These are phyloP conservation scores for Brachyptera putata DNA, from an alignment of 2,888 invertebrate genomes.

Conservation along the genomic window DNA sequence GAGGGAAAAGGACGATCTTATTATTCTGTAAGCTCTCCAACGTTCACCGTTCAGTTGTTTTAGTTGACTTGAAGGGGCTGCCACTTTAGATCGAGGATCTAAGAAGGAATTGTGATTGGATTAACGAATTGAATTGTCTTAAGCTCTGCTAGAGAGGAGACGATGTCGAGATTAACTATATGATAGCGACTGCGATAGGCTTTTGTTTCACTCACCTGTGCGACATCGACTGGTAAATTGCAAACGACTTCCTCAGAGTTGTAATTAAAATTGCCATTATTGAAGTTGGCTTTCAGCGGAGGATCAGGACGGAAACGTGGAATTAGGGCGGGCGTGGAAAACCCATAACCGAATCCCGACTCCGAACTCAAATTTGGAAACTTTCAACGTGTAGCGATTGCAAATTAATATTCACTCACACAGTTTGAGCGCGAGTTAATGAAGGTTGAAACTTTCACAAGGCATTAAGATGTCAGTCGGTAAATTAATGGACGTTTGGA, in stretches of 20 bases:
- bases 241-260: not conserved
- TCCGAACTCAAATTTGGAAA: not conserved
- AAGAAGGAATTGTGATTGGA: not conserved
- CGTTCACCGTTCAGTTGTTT: not conserved
- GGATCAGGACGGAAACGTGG: not conserved
- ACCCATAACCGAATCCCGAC: not conserved
- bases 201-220: not conserved
- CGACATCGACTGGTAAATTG: not conserved
- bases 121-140: not conserved
- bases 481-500: not conserved
- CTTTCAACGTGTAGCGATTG: not conserved
- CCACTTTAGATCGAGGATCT: not conserved
- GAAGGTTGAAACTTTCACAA: not conserved
- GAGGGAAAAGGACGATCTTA: not conserved
- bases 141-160: not conserved
- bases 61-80: not conserved
- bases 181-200: no score
- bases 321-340: not conserved
- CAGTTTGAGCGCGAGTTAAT: not conserved
- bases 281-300: not conserved
- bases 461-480: slow-evolving; percentile 1
- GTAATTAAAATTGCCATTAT: not conserved
- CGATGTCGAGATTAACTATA: not conserved
- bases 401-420: slow-evolving; percentile 5
- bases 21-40: not conserved